Percentiles rank a stretch among this genome's conserved stretches.
phyloP scores from a whole-genome alignment of 2,888 invertebrate species.

The Chrysopilus asiliformis region DNA sequence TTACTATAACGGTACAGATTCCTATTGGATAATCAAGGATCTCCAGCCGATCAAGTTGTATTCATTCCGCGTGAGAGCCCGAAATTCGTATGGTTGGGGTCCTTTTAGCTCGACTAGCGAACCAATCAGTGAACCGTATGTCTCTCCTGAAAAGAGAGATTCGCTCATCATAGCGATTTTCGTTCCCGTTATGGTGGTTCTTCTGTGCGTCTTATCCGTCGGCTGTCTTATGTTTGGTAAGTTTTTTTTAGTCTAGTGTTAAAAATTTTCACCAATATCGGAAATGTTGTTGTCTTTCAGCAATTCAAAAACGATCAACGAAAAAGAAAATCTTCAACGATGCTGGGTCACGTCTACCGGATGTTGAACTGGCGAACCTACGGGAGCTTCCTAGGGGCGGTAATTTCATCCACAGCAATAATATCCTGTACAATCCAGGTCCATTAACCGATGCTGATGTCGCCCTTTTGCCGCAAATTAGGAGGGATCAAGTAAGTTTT shows the following conservation, averaged over 20 bases:
- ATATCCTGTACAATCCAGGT: constrained; percentile 60
- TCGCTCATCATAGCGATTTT: constrained; percentile 48
- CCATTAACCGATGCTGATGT: constrained; percentile 64
- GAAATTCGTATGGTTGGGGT: constrained; percentile 73
- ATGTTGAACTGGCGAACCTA: constrained; percentile 75
- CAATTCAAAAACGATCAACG: constrained; percentile 47
- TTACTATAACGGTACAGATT: constrained; percentile 67
- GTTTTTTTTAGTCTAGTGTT: constrained; percentile 9
- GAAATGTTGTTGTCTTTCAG: constrained; percentile 39
- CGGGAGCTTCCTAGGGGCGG: constrained; percentile 60
- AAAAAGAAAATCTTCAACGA: constrained; percentile 56
- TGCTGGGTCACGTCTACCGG: constrained; percentile 44
- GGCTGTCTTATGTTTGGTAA: constrained; percentile 26
- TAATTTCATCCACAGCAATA: constrained; percentile 67
- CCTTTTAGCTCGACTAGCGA: constrained; percentile 55
- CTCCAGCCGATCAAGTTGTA: constrained; percentile 46
- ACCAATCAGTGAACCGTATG: constrained; percentile 33
- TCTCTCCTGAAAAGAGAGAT: constrained; percentile 29
- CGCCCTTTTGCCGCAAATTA: constrained; percentile 71
- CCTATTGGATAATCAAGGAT: constrained; percentile 66
- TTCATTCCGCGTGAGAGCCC: constrained; percentile 62
- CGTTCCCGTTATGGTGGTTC: constrained; percentile 41
- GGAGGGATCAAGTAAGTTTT: constrained; percentile 49
- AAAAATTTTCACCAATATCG: not conserved
- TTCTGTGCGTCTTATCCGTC: constrained; percentile 27